Conservation (phyloP, 1,140 invertebrate genomes). For the Drosophila tani region DNA sequence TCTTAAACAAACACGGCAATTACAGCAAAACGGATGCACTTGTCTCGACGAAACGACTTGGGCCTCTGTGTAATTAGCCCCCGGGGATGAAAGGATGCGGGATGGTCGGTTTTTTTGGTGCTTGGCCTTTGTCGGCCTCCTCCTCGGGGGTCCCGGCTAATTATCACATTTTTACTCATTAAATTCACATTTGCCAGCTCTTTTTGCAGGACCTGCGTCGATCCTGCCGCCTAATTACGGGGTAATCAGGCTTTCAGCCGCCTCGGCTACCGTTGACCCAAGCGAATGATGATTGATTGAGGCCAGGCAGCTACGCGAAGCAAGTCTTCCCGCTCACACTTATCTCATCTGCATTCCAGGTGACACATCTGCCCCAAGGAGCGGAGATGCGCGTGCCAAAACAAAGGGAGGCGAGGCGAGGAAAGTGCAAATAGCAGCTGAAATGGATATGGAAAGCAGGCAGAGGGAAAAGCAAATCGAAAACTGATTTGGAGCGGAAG, state of each 20-base stretch:
- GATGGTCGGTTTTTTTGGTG: conserved; percentile 13
- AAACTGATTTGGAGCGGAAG: conserved; percentile 83
- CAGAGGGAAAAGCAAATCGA: conserved; percentile 74
- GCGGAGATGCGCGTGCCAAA: conserved; percentile 43
- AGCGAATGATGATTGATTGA: conserved; percentile 58
- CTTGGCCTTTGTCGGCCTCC: conserved; percentile 67
- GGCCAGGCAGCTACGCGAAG: not conserved
- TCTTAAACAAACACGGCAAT: conserved; percentile 63
- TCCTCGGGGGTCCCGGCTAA: conserved; percentile 63
- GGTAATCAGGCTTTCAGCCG: conserved; percentile 77
- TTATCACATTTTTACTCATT: conserved; percentile 84
- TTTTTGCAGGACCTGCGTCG: conserved; percentile 48
- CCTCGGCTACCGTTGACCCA: conserved; percentile 38
- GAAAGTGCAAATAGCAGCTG: conserved; percentile 55
- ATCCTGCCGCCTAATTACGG: conserved; percentile 56
- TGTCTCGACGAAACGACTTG: conserved; percentile 64
- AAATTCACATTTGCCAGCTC: conserved; percentile 75
- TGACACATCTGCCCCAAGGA: conserved; percentile 28
- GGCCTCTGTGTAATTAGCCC: conserved; percentile 61
- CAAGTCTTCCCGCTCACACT: not conserved
- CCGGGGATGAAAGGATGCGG: conserved; percentile 41
- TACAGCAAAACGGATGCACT: conserved; percentile 60
- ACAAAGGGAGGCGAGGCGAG: conserved; percentile 6
- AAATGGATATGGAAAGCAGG: conserved; percentile 59
- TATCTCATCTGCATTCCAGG: conserved; percentile 19